Base-by-base conservation (phyloP, 2,797 vertebrate species). In the Labeo calbasu region DNA sequence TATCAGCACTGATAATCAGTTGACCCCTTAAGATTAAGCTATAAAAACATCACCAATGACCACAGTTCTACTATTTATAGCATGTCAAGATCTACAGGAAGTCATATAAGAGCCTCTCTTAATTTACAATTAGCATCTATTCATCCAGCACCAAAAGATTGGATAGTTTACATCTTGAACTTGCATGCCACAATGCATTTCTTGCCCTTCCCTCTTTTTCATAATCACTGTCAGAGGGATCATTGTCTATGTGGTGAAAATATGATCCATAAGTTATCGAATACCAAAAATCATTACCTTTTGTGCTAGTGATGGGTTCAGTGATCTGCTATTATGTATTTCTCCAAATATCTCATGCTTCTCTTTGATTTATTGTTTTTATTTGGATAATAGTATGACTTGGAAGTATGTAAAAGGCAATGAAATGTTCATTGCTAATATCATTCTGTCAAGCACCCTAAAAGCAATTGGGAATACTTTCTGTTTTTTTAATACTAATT, bases 81-180 rank as follows among this genome's bases (percentile, higher is more conserved):
- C 61, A 75, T 81, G 73, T 72, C 69, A 86, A 68, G 55, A 68
- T 68, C 25, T 65, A 32, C 73, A 63, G 28, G 17, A 66, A 79
- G 46, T 66, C 46, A 77, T 79, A 63, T 59, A 84, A 59, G 21
- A 63, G 73, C 78, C 70, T 75, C 59, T n/a, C 36, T 69, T 59
- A 86, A 88, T 88, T 79, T n/a, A 32, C 53, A 69, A 86, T 82
- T 85, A 25, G 21, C 28, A 28, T 63, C n/a, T 28, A 63, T 63
- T 14, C 25, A 65, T 32, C 12, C 61, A 65, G 14, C 25, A 32
- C 15, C 59, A 53, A 55, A 63, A 81, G 53, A 79, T 76, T 71
- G 72, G 66, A 81, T 85, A 83, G 69, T 76, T 85, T 71, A 80
- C 73, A 48, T 68, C 63, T 84, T 48, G 40, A 68, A 51, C 70